Evolutionary conservation across 37 sponge, comb jelly and placozoan genomes (phyloP).

Genomic region (Chondrilla cf. caribensis): DNA sequence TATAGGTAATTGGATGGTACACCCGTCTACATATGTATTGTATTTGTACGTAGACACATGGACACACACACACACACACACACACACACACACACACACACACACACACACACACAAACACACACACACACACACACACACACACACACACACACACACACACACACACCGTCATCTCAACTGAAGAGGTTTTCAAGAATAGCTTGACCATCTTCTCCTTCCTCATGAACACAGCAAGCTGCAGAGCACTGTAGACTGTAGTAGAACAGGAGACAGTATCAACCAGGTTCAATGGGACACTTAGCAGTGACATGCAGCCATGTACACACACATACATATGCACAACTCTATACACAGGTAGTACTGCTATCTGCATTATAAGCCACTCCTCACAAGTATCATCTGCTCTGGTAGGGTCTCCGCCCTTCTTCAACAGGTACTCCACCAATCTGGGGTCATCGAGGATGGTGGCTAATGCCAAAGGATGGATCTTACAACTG

Average conservation of each 20-base stretch:
- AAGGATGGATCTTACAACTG: not conserved
- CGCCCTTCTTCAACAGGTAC: not conserved
- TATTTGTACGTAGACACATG: not conserved
- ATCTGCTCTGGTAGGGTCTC: not conserved
- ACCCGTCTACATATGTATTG: not conserved
- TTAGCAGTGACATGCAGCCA: too few relatives aligned
- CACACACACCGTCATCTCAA: not conserved
- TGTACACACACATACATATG: too few relatives aligned
- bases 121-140: not conserved
- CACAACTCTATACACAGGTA: too few relatives aligned
- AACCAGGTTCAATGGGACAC: too few relatives aligned
- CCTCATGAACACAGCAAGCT: conserved; percentile 1
- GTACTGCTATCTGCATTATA: too few relatives aligned
- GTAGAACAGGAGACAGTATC: not conserved
- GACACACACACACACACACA: conserved; percentile 1
- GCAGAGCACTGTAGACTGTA: conserved; percentile 16
- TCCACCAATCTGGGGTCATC: not conserved
- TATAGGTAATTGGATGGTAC: not conserved
- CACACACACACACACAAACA: conserved; percentile 2
- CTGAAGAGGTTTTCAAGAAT: not conserved
- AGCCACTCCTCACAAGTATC: not conserved
- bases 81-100: conserved; percentile 5
- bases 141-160: not conserved
- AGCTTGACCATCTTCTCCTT: conserved; percentile 12
- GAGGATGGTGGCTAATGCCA: not conserved